Evolutionary conservation across 2,797 vertebrate genomes (phyloP).

Genomic region (Tadarida brasiliensis): DNA sequence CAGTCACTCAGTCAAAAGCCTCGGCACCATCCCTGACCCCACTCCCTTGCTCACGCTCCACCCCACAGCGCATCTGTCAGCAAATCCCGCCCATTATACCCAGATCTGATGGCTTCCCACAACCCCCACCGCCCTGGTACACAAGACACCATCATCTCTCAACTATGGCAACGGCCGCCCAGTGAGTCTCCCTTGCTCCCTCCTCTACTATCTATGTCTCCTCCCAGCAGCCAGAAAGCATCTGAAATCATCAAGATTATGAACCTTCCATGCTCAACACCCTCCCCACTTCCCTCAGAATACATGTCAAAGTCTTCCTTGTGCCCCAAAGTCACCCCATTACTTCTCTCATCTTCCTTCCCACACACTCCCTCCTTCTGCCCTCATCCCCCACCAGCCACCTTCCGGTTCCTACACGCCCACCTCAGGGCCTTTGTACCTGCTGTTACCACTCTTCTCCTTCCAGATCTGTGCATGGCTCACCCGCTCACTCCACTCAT

Average conservation of each 20-base stretch:
- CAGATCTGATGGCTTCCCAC: background rate
- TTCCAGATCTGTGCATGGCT: background rate
- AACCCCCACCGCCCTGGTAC: background rate
- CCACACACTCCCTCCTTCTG: background rate
- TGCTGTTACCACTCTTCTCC: background rate
- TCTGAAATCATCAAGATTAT: background rate
- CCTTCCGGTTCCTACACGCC: background rate
- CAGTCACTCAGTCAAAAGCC: background rate
- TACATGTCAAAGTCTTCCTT: background rate
- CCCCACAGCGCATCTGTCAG: background rate
- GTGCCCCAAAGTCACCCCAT: background rate
- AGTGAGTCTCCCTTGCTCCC: fast-evolving
- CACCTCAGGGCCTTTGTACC: background rate
- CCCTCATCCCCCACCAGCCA: background rate
- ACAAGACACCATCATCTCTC: background rate
- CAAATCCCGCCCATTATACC: background rate
- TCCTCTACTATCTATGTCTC: background rate
- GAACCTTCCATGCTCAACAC: background rate
- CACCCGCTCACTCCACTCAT: background rate
- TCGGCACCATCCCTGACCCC: fast-evolving
- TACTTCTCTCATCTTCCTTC: background rate
- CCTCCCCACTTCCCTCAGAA: background rate
- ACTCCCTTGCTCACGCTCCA: too few species aligned
- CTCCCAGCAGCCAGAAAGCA: background rate
- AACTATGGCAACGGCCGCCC: background rate